Evolutionary conservation across 2,888 invertebrate genomes (phyloP).

Genomic region (Synergus umbraculus): DNA sequence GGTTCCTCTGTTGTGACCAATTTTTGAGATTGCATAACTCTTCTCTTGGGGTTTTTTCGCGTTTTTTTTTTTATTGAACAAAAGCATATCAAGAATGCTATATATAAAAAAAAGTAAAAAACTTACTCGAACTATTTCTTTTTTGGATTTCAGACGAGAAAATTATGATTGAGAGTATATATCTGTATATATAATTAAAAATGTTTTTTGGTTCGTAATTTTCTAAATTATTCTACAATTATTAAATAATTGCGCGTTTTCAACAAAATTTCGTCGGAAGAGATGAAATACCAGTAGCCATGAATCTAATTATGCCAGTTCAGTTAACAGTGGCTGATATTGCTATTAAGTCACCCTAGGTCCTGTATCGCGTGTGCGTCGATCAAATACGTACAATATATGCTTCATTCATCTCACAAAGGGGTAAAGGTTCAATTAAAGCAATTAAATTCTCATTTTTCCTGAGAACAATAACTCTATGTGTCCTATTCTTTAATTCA

Average conservation of each 20-base stretch:
- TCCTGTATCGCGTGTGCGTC: background rate
- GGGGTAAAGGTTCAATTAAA: background rate
- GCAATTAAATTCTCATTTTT: background rate
- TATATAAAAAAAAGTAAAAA: background rate
- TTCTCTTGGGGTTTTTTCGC: background rate
- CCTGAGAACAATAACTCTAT: background rate
- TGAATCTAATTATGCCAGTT: background rate
- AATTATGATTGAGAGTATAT: too few relatives aligned
- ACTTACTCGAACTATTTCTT: background rate
- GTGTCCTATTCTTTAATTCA: too few relatives aligned
- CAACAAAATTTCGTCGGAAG: background rate
- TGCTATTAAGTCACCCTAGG: background rate
- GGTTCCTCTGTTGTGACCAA: background rate
- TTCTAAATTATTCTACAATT: background rate
- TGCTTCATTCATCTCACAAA: background rate
- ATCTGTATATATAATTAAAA: too few relatives aligned
- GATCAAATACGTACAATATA: background rate
- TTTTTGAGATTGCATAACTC: constrained; percentile 1
- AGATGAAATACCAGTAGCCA: background rate
- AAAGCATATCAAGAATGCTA: background rate
- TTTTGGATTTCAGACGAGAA: too few relatives aligned
- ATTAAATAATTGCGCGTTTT: background rate
- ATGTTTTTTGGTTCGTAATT: too few relatives aligned
- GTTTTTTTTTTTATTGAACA: background rate
- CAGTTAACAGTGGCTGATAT: background rate